A percentile compares a stretch with the other conserved stretches of the same genome.
phyloP scores from a whole-genome alignment of 92 coral and sea anemone species.

The Metridium senile region DNA sequence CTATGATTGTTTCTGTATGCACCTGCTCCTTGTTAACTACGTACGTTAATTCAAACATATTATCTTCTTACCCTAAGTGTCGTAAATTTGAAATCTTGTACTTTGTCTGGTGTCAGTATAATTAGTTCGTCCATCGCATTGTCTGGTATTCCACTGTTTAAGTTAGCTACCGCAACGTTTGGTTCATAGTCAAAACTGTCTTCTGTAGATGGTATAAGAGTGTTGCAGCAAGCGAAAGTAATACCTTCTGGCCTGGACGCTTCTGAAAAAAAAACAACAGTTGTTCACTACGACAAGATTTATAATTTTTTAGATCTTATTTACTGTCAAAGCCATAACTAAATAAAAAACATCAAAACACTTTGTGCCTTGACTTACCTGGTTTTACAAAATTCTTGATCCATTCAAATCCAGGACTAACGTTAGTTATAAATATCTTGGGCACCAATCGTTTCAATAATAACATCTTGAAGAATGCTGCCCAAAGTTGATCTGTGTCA shows the following conservation, averaged over 20 bases:
- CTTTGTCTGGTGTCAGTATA: conserved; percentile 21
- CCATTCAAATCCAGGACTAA: conserved; percentile 63
- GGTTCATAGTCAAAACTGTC: conserved; percentile 23
- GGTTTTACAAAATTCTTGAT: conserved; percentile 16
- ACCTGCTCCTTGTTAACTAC: too few species aligned
- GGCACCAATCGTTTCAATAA: conserved; percentile 63
- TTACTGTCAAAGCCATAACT: background rate
- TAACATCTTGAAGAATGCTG: conserved; percentile 68
- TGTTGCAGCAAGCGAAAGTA: conserved; percentile 9
- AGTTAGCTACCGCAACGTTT: background rate
- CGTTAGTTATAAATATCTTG: conserved; percentile 49
- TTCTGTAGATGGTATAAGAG: conserved; percentile 19
- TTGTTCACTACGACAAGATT: too few species aligned
- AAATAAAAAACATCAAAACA: background rate
- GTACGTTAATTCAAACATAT: conserved; percentile 5
- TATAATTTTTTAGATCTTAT: too few species aligned
- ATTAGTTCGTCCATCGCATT: conserved; percentile 14
- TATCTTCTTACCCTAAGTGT: conserved; percentile 8
- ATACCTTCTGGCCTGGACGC: conserved; percentile 1
- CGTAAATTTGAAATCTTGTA: background rate
- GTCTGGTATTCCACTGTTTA: background rate
- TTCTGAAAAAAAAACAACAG: conserved; percentile 12
- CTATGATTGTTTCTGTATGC: too few species aligned
- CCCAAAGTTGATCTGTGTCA: conserved; percentile 75
- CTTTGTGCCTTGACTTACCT: background rate